Conservation (phyloP, 1,140 invertebrate species). For the Pseudachorutes palmiensis region DNA sequence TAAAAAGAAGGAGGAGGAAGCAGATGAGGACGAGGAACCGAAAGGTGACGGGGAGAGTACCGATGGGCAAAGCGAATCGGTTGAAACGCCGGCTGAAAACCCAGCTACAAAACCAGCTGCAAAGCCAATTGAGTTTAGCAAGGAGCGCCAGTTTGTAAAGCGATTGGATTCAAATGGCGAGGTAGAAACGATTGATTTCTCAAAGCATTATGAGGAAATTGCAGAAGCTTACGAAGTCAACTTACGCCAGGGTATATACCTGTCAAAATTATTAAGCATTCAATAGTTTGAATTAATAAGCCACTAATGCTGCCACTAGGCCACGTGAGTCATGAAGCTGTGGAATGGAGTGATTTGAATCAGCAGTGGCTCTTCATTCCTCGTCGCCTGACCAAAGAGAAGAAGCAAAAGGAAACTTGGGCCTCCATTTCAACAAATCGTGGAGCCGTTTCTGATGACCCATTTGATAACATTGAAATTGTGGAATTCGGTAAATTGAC, state of each 20-base stretch:
- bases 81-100: neutral
- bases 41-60: neutral
- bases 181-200: conserved; percentile 71
- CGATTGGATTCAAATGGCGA: conserved; percentile 67
- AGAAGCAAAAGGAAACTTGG: conserved; percentile 82
- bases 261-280: no score
- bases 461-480: conserved; percentile 64
- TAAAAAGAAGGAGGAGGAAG: neutral
- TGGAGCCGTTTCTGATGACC: conserved; percentile 70
- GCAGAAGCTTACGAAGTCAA: conserved; percentile 50
- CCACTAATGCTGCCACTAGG: no score
- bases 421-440: conserved; percentile 85
- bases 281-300: no score
- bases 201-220: conserved; percentile 50
- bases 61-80: neutral
- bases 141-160: conserved; percentile 63
- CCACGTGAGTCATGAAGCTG: conserved; percentile 66
- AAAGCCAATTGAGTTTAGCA: neutral
- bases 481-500: conserved; percentile 54
- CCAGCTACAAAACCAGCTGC: neutral
- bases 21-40: neutral
- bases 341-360: conserved; percentile 73
- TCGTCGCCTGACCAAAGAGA: conserved; percentile 70
- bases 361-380: conserved; percentile 91
- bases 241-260: neutral